Evolutionary conservation across 2,888 invertebrate species (phyloP), one percentile per base, ranked within the genome.

Genomic region (Drosophila vallismaia): DNA sequence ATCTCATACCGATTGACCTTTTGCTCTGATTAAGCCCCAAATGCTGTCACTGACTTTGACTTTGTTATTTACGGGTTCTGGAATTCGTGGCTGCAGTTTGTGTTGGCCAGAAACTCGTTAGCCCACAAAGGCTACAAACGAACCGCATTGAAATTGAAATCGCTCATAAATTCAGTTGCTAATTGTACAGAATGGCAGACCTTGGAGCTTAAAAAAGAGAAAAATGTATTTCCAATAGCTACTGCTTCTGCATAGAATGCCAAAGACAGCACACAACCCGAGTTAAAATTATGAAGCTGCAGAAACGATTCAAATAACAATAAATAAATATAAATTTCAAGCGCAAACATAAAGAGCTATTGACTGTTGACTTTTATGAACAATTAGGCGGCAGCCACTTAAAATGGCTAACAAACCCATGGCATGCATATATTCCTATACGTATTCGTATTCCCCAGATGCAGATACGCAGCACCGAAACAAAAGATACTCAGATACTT

Each of bases 251-350:
- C 29, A 42, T 19, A 51, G 44, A 55, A 50, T 57, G 56, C 58
- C 29, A 29, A 24, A 45, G 31, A 29, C 51, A 54, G 38, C 67
- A 50, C 10, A 24, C 31, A 67, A 54, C 31, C 36, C 79, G 68
- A 68, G 67, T 73, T 66, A 78, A 82, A 81, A 76, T 79, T 82
- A 82, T 84, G 84, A 82, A 82, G 82, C 84, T 80, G 76, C 83
- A 79, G 76, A 73, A 81, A 77, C 67, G 74, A 52, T 29, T 58
- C 64, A 66, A 51, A 72, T 53, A 71, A 48, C 62, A 63, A 86
- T 83, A 84, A 83, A 86, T 83, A 83, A 84, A 84, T 81, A 84
- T 85, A 84, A 85, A 85, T 84, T 85, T 83, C 79, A 85, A 81
- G 76, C 78, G 82, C 82, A 85, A 84, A 81, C 85, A 85, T 81